Base-by-base conservation (phyloP, 2,797 vertebrate species). In the Poeciliopsis paucimaculata region DNA sequence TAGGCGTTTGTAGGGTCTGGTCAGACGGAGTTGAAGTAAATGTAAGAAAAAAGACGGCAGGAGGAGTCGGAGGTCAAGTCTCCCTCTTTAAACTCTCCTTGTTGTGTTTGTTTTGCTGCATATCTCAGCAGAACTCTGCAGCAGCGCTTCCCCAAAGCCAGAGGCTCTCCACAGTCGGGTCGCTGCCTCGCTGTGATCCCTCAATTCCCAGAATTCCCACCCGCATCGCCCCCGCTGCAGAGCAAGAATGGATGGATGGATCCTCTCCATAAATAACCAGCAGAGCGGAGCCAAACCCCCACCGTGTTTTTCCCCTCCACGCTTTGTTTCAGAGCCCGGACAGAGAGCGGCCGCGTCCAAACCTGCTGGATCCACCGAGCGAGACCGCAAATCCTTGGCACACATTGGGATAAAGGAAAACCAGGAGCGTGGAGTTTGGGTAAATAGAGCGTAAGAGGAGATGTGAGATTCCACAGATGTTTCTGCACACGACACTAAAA, bases 241-340 rank as follows among this genome's bases (percentile, higher is more conserved):
- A 90, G 91, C 91, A 90, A 91, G 87, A 66, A 66, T 66, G 62
- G 89, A 94, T 87, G 91, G 91, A 92, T 92, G 92, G 93, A 93
- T 93, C 83, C 87, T 90, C 90, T 94, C 94, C 94, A 94, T 94
- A 93, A 95, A 95, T 93, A 93, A 94, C 92, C 90, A 77, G 77
- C 87, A 73, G 88, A 91, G 90, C 87, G 51, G 76, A 88, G 88
- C 92, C 91, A 91, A 91, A 93, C 92, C 92, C 93, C 62, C 60
- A 75, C 91, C 1, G 77, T 90, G 93, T 92, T 92, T 90, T 92
- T 82, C 90, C 85, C 90, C 60, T 86, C 85, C 84, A n/a, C 78
- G 87, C 92, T 90, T 92, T 87, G 91, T 91, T 90, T 91, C 77
- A 84, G 79, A 85, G 89, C 73, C 75, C 73, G 72, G 83, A 82